Conservation (phyloP, 2,797 vertebrate species). For the Nannoperca australis region DNA sequence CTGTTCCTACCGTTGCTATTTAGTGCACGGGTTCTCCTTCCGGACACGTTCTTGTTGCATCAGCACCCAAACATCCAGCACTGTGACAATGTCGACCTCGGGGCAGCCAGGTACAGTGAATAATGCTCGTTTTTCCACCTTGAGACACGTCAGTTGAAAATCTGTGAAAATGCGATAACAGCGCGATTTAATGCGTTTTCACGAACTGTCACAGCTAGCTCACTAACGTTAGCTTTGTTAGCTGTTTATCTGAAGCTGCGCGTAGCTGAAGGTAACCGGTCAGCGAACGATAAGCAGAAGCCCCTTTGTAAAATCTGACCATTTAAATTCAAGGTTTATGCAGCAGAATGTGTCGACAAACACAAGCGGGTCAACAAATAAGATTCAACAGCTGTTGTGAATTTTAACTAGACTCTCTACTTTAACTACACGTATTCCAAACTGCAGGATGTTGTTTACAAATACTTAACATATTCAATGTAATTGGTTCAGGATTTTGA, state of each 20-base stretch:
- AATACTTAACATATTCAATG: background rate
- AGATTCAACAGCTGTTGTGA: rapidly evolving
- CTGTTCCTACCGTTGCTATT: background rate
- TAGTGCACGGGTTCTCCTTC: conserved; percentile 65
- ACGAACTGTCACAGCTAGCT: background rate
- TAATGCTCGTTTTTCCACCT: background rate
- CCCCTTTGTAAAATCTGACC: background rate
- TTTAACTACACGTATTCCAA: rapidly evolving
- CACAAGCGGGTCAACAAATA: background rate
- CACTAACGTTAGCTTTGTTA: conserved; percentile 30
- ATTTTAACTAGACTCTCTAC: rapidly evolving
- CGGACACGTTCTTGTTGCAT: conserved; percentile 93
- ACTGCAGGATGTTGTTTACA: rapidly evolving
- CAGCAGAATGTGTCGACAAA: rapidly evolving
- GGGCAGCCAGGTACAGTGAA: conserved; percentile 83
- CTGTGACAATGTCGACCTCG: conserved; percentile 84
- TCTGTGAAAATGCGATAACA: rapidly evolving
- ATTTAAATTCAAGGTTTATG: background rate
- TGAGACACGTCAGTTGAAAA: background rate
- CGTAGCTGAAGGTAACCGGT: background rate
- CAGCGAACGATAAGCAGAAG: background rate
- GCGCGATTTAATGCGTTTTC: background rate
- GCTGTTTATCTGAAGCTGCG: background rate
- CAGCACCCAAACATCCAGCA: conserved; percentile 87
- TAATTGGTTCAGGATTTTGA: background rate